Evolutionary conservation across 2,113 vertebrate species (phyloP).

Genomic region (Apeltes quadracus): DNA sequence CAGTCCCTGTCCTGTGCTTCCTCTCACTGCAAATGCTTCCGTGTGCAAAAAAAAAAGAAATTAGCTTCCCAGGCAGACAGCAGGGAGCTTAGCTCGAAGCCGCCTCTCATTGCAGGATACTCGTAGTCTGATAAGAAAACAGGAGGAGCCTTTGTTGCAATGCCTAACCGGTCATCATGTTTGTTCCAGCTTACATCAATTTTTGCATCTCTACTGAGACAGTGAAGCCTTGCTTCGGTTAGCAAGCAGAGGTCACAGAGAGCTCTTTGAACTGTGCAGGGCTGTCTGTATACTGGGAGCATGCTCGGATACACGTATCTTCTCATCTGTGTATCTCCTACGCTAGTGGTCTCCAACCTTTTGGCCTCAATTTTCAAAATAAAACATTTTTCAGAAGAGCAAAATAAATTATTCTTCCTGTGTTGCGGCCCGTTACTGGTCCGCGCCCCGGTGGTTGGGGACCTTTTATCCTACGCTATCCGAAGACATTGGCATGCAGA

Average conservation of each 20-base stretch:
- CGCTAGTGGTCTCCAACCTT: neutral
- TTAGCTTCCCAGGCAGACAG: constrained; percentile 69
- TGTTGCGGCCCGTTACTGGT: too few relatives aligned
- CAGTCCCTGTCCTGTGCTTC: constrained; percentile 78
- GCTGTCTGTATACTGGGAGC: constrained; percentile 56
- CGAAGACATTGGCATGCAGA: constrained; percentile 46
- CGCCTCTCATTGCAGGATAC: constrained; percentile 20
- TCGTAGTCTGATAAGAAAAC: neutral
- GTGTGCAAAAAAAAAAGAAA: constrained; percentile 62
- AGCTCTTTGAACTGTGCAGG: constrained; percentile 41
- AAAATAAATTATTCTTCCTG: too few relatives aligned
- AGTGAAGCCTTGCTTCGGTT: neutral
- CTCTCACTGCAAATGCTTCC: constrained; percentile 68
- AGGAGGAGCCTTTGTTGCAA: neutral
- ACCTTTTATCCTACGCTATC: neutral
- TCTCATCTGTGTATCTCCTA: constrained; percentile 52
- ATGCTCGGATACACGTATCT: constrained; percentile 45
- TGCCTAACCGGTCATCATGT: constrained; percentile 1
- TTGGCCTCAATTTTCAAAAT: too few relatives aligned
- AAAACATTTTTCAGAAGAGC: too few relatives aligned
- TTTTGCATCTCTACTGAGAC: constrained; percentile 11
- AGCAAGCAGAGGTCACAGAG: constrained; percentile 51
- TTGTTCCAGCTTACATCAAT: neutral
- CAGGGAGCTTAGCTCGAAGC: constrained; percentile 39
- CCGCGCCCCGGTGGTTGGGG: too few relatives aligned